These are phyloP conservation scores for Tor tambroides DNA, from an alignment of 2,113 vertebrate species.

Conservation along the genomic window DNA sequence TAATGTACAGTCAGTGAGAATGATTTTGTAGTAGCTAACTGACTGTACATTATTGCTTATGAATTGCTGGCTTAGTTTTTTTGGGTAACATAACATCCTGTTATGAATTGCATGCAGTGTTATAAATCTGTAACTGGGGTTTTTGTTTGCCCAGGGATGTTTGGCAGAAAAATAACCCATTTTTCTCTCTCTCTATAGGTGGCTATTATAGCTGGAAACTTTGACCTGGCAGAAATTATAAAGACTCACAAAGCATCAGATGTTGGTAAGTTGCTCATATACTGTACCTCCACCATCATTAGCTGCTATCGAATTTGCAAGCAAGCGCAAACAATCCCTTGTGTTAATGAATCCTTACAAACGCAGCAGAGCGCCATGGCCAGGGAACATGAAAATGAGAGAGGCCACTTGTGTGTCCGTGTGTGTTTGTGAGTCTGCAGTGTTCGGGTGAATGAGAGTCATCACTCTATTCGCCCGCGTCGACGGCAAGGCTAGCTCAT, in stretches of 20 bases:
- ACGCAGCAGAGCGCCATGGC: not conserved
- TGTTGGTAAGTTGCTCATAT: slow-evolving; percentile 84
- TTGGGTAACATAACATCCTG: not conserved
- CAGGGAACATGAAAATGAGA: not conserved
- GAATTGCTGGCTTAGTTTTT: not conserved
- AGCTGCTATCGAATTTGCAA: not conserved
- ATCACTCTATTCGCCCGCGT: not conserved
- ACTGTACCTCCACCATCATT: not conserved
- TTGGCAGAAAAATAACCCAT: not conserved
- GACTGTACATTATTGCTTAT: not conserved
- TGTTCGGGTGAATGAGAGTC: not conserved
- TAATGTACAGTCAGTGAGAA: not conserved
- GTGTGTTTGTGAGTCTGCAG: not conserved
- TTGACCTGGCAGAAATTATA: slow-evolving; percentile 96
- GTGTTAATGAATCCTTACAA: slow-evolving; percentile 21
- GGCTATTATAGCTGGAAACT: slow-evolving; percentile 97
- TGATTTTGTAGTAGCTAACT: not conserved
- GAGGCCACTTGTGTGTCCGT: not conserved
- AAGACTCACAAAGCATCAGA: slow-evolving; percentile 97
- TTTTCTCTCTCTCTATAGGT: slow-evolving; percentile 74
- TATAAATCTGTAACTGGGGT: not conserved
- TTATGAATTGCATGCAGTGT: not conserved
- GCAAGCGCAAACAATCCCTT: not conserved
- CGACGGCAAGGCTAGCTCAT: not conserved
- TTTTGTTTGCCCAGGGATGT: not conserved